Evolutionary conservation across 2,888 invertebrate genomes (phyloP), one percentile per base, ranked within the genome.

Genomic region (Sphaerophoria taeniata): DNA sequence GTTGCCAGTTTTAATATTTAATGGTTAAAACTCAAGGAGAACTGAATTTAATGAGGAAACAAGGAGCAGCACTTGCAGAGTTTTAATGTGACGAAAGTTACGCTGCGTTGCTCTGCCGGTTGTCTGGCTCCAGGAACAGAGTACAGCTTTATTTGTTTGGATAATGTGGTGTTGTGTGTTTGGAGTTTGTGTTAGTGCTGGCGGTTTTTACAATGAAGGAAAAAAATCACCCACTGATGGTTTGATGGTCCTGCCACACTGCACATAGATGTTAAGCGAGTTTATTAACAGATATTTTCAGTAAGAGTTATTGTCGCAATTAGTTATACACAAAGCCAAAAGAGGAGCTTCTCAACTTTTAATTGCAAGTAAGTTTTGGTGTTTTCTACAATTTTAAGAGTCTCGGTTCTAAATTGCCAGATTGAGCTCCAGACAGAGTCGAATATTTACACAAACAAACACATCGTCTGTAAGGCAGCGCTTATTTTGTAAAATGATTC

Each of bases 231-330:
- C 24, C 24, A 24, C 24, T 24, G 24, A 24, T 16, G 49, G 51
- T 51, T 43, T 43, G 34, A 16, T 16, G 51, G 24, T 5, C 14
- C 47, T 47, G 4, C 1, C 24, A 24, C 24, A 24, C 4, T 43
- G 71, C 65, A 60, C 55, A 51, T 45, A 71, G 69, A 36, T 67
- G 1, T 55, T 67, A 71, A 79, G 61, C 58, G 49, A 70, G 65
- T 79, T 84, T 84, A 84, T 84, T 84, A 79, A 79, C 79, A 75
- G 75, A 79, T 61, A 79, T 84, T 84, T 79, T 71, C 58, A 74
- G 74, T 14, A 70, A 60, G 75, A 84, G 60, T 76, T 84, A 84
- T 72, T 84, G 79, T 84, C 60, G 80, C 80, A 80, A 84, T 84
- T 80, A 84, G 75, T 84, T 80, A 69, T 80, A 69, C 56, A 72